Base-by-base conservation (phyloP, 2,797 vertebrate genomes). In the Syngnathus acus region DNA sequence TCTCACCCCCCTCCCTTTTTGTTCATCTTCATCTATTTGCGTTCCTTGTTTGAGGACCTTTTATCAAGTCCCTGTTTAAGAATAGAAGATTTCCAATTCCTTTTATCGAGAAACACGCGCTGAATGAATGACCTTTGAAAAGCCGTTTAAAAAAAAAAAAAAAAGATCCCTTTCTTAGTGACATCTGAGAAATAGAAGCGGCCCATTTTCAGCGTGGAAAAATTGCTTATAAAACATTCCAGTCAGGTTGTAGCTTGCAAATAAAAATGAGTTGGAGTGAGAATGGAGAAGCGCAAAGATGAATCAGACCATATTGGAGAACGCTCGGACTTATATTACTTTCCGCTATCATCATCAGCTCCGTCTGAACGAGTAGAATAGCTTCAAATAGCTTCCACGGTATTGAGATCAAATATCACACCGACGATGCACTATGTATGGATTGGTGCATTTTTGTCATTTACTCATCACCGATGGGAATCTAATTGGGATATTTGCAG, bases 171-270 rank as follows among this genome's bases (percentile, higher is more conserved):
- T 68, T 43, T 32, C 26, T 68, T 21, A n/a, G 1, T 48, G 55
- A 70, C 64, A 67, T 72, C 14, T 65, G 59, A 66, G 65, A 75
- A 80, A 79, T 65, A 72, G 39, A 55, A 21, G 63, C 72, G 75
- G 79, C 78, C 78, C 62, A 72, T 53, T 75, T 74, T 61, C 43
- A 14, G 19, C 32, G 58, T 68, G 58, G 39, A 61, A 72, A 70
- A 70, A 77, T 69, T 64, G 39, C 38, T 73, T 17, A 65, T 77
- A 66, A 78, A 81, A 62, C 77, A 71, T 65, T 47, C n/a, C 48
- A 54, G 67, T 70, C 65, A 69, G 21, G 50, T 45, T 45, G 45
- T 58, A 51, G 67, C 42, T 43, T 62, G 68, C 42, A 69, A 72
- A 64, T 32, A 76, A 69, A 51, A 67, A 4, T 43, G 51, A 11